phyloP scores from a whole-genome alignment of 2,113 vertebrate genomes.

The Thunnus thynnus region DNA sequence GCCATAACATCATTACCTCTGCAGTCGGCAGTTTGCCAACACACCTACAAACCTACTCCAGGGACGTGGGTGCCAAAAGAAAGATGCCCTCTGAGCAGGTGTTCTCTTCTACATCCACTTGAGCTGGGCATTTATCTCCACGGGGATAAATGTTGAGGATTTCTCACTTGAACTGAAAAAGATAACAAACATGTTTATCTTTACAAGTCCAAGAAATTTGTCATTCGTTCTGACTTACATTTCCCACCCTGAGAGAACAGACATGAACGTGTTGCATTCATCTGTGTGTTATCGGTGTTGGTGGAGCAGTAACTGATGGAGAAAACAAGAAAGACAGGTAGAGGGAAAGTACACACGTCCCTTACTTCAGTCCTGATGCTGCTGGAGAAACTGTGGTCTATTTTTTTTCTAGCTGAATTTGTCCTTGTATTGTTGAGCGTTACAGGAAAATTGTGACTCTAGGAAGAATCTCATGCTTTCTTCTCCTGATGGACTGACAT shows the following conservation, averaged over 20 bases:
- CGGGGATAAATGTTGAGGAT: not conserved
- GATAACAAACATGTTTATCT: too few species aligned
- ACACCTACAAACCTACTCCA: slow-evolving; percentile 14
- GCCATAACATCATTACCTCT: slow-evolving; percentile 21
- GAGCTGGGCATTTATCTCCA: not conserved
- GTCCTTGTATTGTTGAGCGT: not conserved
- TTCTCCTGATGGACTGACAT: not conserved
- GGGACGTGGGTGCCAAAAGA: not conserved
- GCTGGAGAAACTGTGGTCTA: not conserved
- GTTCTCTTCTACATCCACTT: not conserved
- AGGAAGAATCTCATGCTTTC: not conserved
- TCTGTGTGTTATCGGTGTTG: not conserved
- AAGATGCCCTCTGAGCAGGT: not conserved
- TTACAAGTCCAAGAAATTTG: not conserved
- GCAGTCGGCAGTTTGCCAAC: slow-evolving; percentile 15
- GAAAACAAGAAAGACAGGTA: not conserved
- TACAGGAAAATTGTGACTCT: not conserved
- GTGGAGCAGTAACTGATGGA: slow-evolving; percentile 9
- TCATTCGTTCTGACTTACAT: not conserved
- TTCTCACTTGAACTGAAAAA: not conserved
- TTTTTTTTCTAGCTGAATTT: not conserved
- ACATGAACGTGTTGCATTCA: not conserved
- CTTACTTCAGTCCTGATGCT: not conserved
- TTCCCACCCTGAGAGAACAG: not conserved
- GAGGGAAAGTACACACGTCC: not conserved